Evolutionary conservation across 2,113 vertebrate species (phyloP), one percentile per base, ranked within the genome.

Genomic region (Brachypodius melanocephalos): DNA sequence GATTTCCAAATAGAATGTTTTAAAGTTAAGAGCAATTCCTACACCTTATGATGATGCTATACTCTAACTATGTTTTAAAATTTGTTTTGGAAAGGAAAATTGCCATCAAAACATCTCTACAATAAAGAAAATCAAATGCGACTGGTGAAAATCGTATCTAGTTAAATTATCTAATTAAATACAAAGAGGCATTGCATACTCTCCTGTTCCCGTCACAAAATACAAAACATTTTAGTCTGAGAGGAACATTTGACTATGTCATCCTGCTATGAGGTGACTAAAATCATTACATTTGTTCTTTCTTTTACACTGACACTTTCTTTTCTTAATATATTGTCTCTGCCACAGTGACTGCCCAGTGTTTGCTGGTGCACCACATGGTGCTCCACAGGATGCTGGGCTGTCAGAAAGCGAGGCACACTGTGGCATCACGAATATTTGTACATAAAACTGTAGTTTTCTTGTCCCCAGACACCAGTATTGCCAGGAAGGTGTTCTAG

Each of bases 381-480:
- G 66, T 42, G 22, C 45, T 89, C 31, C 32, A 63, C 74, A 93
- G 97, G 76, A 89, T 96, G 88, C 57, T 93, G 36, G 28, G 77
- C 42, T 88, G 68, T 80, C 85, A 95, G 29, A 62, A 19, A 43
- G 28, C 6, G 43, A 90, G 11, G 29, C 26, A 34, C 43, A 25
- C 13, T 58, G 21, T 66, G 54, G 26, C 62, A 90, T 86, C 48
- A 28, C 34, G 24, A 96, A 77, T 85, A 88, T 95, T 74, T 34
- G 22, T 74, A 71, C 54, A 72, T 67, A 82, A 63, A 81, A 36
- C 48, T 65, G 22, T 7, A 17, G 12, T 55, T 85, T 93, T 48
- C 42, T 88, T 67, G 32, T n/a, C 34, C 29, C 14, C 12, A 31
- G 57, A 38, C 42, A 76, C 14, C 19, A 45, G 36, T 40, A 68